Percentiles rank a stretch among this genome's conserved stretches.
These are phyloP conservation scores for Pterobdella sp. DNA, from an alignment of 2,888 invertebrate species.

Conservation along the genomic window DNA sequence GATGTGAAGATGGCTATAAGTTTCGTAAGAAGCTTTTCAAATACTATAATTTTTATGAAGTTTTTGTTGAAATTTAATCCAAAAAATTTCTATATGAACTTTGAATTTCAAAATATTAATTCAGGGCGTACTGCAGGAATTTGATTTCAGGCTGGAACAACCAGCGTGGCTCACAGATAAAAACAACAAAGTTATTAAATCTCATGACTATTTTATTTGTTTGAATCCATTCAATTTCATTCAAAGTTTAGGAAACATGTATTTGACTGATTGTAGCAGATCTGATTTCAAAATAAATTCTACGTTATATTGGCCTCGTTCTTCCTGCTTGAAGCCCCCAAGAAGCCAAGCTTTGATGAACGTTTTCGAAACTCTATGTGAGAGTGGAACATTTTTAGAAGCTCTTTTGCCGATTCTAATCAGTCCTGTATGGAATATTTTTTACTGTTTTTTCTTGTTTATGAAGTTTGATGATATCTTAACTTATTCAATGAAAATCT, in stretches of 20 bases:
- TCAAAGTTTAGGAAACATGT: background rate
- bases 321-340: background rate
- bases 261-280: background rate
- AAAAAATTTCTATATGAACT: no score
- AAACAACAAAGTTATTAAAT: background rate
- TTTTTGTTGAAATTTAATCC: no score
- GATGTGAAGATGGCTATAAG: no score
- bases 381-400: background rate
- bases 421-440: background rate
- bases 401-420: constrained; percentile 5
- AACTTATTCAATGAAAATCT: background rate
- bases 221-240: background rate
- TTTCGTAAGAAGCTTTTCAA: no score
- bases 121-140: constrained; percentile 17
- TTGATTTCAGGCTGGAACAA: background rate
- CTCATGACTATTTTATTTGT: background rate
- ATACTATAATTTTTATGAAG: no score
- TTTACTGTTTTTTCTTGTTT: no score
- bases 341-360: background rate
- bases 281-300: constrained; percentile 7
- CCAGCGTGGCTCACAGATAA: background rate
- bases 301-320: constrained; percentile 5
- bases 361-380: background rate
- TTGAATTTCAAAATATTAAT: no score
- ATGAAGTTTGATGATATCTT: background rate